Base-by-base conservation (phyloP, 2,888 invertebrate species). In the Rhorus exstirpatorius region DNA sequence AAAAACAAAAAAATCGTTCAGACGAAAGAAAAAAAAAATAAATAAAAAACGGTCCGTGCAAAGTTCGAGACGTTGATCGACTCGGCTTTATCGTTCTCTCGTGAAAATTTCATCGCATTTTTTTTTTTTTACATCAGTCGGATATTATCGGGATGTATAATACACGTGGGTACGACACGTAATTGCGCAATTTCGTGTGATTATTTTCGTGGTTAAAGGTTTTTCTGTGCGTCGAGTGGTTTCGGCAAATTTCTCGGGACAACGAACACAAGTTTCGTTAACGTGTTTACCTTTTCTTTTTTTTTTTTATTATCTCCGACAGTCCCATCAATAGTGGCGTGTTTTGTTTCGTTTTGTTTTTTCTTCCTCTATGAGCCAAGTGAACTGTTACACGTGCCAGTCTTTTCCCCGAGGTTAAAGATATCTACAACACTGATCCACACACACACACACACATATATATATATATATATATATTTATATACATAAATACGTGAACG, bases 191-290 rank as follows among this genome's bases (percentile, higher is more conserved):
- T 65, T 49, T 19, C 67, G 49, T 51, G 35, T 51, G 35, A 67
- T 67, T 67, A 51, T 51, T 67, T n/a, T n/a, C 51, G 49, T 19
- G 35, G 51, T 21, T 49, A 49, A 35, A 67, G 44, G n/a, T 19
- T 21, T 4, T 24, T 61, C 19, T 61, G 31, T 14, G 26, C 26
- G 35, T 35, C 35, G 14, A n/a, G 51, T 19, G 14, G 35, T 67
- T 67, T 67, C 67, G 67, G 12, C 7, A 35, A 31, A 35, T 51
- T 35, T 24, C 41, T 46, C 44, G 14, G 46, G 67, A 49, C 67
- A 67, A 51, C 35, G 51, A 55, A 55, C 24, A 55, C 21, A 35
- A 35, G 35, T 17, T 67, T 17, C 46, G 65, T 67, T 51, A 0
- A 35, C 49, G 26, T 31, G 46, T 44, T 21, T 26, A 7, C 21